Percentiles rank a stretch among this genome's conserved stretches.
These are phyloP conservation scores for Callimorpha dominula DNA, from an alignment of 2,888 invertebrate species.

Conservation along the genomic window DNA sequence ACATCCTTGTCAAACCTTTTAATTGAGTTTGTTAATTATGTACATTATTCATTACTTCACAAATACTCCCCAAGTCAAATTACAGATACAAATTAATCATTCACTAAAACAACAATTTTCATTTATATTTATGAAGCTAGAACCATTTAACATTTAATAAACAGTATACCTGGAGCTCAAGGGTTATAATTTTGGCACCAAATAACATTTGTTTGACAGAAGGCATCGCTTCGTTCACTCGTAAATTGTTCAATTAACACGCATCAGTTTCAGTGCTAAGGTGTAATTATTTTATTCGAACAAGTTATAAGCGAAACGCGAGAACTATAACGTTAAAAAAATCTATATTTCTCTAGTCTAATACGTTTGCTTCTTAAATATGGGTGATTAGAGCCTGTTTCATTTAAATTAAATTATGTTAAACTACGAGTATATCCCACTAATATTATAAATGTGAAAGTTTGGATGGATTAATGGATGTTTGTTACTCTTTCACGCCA, in stretches of 20 bases:
- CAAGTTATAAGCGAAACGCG: conserved; percentile 20
- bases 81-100: not conserved
- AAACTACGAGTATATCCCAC: too few relatives aligned
- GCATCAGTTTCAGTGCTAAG: conserved; percentile 57
- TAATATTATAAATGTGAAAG: too few relatives aligned
- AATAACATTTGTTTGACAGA: conserved; percentile 29
- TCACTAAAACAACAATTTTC: not conserved
- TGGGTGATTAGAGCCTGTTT: too few relatives aligned
- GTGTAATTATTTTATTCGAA: conserved; percentile 28
- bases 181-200: conserved; percentile 6
- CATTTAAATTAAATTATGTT: too few relatives aligned
- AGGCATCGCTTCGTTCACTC: conserved; percentile 50
- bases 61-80: not conserved
- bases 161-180: not conserved
- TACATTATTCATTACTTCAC: not conserved
- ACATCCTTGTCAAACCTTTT: not conserved
- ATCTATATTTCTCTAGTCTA: too few relatives aligned
- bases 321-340: too few relatives aligned
- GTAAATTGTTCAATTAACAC: conserved; percentile 64
- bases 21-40: not conserved
- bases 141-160: conserved; percentile 14
- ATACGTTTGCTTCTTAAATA: not conserved
- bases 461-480: too few relatives aligned
- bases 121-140: conserved; percentile 12
- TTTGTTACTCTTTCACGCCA: too few relatives aligned